phyloP scores from a whole-genome alignment of 2,888 invertebrate species.

The Pasiphila rectangulata region DNA sequence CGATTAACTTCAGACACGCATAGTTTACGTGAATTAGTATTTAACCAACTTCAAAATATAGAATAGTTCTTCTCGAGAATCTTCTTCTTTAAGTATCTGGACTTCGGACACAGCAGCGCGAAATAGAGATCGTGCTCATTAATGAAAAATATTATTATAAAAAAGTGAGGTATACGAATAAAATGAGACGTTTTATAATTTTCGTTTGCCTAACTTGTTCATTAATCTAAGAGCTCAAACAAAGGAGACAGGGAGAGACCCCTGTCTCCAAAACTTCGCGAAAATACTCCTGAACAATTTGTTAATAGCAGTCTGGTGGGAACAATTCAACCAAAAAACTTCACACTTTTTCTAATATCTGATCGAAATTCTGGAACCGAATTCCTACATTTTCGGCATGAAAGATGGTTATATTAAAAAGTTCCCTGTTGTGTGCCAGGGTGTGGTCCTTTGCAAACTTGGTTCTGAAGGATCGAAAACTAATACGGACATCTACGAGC shows the following conservation, averaged over 20 bases:
- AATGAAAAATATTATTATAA: too few species aligned
- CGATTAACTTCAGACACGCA: background rate
- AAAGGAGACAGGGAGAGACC: too few species aligned
- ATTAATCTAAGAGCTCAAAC: constrained; percentile 23
- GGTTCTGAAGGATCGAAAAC: too few species aligned
- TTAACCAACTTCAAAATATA: too few species aligned
- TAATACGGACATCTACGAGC: too few species aligned
- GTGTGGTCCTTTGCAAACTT: constrained; percentile 1
- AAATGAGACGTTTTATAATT: background rate
- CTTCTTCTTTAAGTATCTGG: too few species aligned
- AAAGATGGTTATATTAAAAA: constrained; percentile 31
- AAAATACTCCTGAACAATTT: constrained; percentile 24
- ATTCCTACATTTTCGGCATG: constrained; percentile 5
- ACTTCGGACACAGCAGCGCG: too few species aligned
- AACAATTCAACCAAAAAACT: constrained; percentile 22
- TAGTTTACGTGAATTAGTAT: too few species aligned
- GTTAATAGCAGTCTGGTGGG: constrained; percentile 15
- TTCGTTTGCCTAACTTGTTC: constrained; percentile 16
- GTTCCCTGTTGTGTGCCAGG: constrained; percentile 23
- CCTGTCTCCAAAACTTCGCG: constrained; percentile 15
- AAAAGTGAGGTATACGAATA: too few species aligned
- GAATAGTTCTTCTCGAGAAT: too few species aligned
- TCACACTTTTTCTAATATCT: constrained; percentile 17
- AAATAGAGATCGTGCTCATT: too few species aligned
- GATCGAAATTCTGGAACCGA: constrained; percentile 27